Evolutionary conservation across 2,888 invertebrate species (phyloP), one percentile per base, ranked within the genome.

Genomic region (Agapetus fuscipes): DNA sequence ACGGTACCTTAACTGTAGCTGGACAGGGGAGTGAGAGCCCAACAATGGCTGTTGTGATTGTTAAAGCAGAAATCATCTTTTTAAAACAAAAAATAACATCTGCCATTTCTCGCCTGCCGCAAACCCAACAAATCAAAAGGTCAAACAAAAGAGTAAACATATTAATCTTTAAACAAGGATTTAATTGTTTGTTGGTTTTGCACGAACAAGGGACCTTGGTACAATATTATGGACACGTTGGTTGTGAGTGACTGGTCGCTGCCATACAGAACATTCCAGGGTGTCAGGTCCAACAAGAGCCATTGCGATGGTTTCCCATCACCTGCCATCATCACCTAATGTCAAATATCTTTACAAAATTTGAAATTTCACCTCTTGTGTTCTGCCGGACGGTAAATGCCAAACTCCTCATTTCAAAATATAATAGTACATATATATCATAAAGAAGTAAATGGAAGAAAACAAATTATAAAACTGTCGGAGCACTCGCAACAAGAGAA

Each of bases 11-110:
- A n/a, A n/a, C n/a, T n/a, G n/a, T n/a, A n/a, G n/a, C n/a, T n/a
- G n/a, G 40, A 45, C 43, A 48, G 48, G 48, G 48, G 48, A 45
- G 31, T 40, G 44, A 38, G 41, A 40, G 48, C 48, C 48, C 48
- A 48, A 41, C 48, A 48, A 48, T 45, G 41, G 48, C 48, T 41
- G 42, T 45, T 48, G 45, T 41, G 48, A 48, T 37, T 30, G 36
- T 14, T 34, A 30, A 17, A 37, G 30, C 45, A 39, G 39, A 42
- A 28, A n/a, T 34, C 29, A 37, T 42, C n/a, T n/a, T n/a, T 45
- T 39, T 33, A 29, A 17, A 24, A 20, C 28, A 33, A 10, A 37
- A 43, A 37, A 41, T 33, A 38, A 16, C 12, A 29, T 13, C 39
- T 37, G 46, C 35, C 39, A 33, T 31, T 27, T 37, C 37, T 48